Evolutionary conservation across 2,888 invertebrate genomes (phyloP), one percentile per base, ranked within the genome.

Genomic region (Acanthacorydalis orientalis): DNA sequence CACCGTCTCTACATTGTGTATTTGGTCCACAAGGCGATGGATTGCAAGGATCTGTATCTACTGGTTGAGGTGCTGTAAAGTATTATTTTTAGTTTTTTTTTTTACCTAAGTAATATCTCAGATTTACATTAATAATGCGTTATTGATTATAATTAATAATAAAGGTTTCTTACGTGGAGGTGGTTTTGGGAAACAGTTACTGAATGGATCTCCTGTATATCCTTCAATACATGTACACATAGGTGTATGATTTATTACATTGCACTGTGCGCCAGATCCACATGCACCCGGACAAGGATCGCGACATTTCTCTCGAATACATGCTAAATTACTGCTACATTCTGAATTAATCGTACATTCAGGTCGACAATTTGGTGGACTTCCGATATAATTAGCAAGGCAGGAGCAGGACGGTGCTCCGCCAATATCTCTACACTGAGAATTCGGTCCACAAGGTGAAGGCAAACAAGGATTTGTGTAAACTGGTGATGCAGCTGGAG

Each of bases 231-330:
- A 88, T 6, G 75, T 70, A 60, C 88, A 89, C 45, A 77, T 75
- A 1, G 87, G 84, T 49, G 72, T 78, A 57, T 87, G 84, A 59
- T 79, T 82, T 51, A 78, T 73, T 7, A 85, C 80, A 38, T 62
- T 62, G 57, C 82, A 77, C 53, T 71, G 68, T 48, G 83, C 73
- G 56, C 74, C 70, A 49, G 75, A 57, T 42, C 83, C 82, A 57
- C 83, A 88, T 7, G 81, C 81, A 10, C 85, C 85, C 8, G 81
- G 81, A 56, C 87, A 88, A n/a, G 86, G 86, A 62, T 87, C 84
- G 53, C 65, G 69, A 60, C 87, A 87, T 61, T 74, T 81, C 57
- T 81, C 77, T 54, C 78, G 75, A 42, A 87, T 79, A 57, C 89
- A 89, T 38, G 87, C 84, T 55, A 75, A 68, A 58, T 80, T 77